Evolutionary conservation across 2,888 invertebrate species (phyloP), one percentile per base, ranked within the genome.

Genomic region (Amphipyra tragopoginis): DNA sequence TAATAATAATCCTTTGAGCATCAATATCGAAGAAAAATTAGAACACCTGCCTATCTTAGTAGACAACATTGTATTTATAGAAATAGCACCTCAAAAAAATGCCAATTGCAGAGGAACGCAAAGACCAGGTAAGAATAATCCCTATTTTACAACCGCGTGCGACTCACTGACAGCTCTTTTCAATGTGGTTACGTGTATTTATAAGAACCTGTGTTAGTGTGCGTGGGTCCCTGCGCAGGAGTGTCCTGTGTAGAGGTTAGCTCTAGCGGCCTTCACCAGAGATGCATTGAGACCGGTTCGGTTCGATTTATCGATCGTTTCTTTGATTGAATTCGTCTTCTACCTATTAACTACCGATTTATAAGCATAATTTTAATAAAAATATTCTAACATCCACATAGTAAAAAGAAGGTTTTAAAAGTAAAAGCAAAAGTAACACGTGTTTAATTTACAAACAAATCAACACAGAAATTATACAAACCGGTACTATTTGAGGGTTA

Each of bases 261-360:
- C 84, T 90, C 86, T 84, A 86, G 89, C 93, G 94, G 93, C 94
- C 94, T 94, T 94, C 94, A 92, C 91, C 91, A 93, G 92, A 87
- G 91, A 87, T 91, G 93, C 89, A 93, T 86, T 92, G 86, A 81
- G 89, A 90, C 87, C 88, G 89, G 89, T 90, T 86, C 76, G 74
- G 86, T 89, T 86, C 78, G 77, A 88, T 86, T 87, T 88, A 89
- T 90, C 81, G 77, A 85, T 85, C 77, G 74, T 76, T 82, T 75
- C 64, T 69, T 47, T 74, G 52, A 79, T 74, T 75, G 55, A 66
- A 61, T 54, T 40, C 14, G 15, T 55, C 29, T 52, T 26, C 26
- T 49, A 14, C 2, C 13, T 60, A 44, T 47, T 21, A 52, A 48
- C 10, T 7, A 15, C 9, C 6, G 5, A 15, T 53, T 21, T 40